Conservation (phyloP, 2,888 invertebrate genomes). For the Bellardia bayeri region DNA sequence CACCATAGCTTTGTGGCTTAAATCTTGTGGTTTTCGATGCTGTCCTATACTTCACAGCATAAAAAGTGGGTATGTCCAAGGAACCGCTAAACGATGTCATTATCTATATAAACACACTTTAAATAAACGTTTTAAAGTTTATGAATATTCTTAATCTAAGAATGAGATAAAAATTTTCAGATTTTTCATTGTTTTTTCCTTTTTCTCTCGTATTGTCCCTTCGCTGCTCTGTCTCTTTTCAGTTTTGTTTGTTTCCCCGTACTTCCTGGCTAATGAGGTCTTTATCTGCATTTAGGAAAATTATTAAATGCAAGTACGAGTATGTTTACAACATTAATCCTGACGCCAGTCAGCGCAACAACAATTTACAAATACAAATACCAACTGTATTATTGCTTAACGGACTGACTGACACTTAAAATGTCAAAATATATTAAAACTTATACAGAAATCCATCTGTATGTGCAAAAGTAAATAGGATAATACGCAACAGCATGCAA, state of each 20-base stretch:
- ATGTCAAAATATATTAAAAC: neutral
- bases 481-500: constrained; percentile 63
- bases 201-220: neutral
- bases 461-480: constrained; percentile 33
- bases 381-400: constrained; percentile 66
- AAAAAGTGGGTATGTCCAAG: constrained; percentile 81
- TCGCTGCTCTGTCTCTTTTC: neutral
- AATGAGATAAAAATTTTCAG: constrained; percentile 61
- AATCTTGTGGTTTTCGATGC: constrained; percentile 61
- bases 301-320: constrained; percentile 58
- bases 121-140: constrained; percentile 75
- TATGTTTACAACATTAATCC: constrained; percentile 74
- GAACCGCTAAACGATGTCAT: constrained; percentile 82
- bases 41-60: constrained; percentile 74
- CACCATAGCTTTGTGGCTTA: constrained; percentile 15
- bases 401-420: constrained; percentile 4
- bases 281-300: constrained; percentile 74
- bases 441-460: neutral
- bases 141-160: constrained; percentile 79
- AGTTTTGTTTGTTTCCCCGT: constrained; percentile 22
- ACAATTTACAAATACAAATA: constrained; percentile 27
- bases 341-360: constrained; percentile 76
- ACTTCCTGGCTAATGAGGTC: constrained; percentile 76
- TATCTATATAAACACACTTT: constrained; percentile 80
- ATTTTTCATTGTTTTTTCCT: constrained; percentile 23